Evolutionary conservation across 2,888 invertebrate genomes (phyloP), one percentile per base, ranked within the genome.

Genomic region (Noctua janthina): DNA sequence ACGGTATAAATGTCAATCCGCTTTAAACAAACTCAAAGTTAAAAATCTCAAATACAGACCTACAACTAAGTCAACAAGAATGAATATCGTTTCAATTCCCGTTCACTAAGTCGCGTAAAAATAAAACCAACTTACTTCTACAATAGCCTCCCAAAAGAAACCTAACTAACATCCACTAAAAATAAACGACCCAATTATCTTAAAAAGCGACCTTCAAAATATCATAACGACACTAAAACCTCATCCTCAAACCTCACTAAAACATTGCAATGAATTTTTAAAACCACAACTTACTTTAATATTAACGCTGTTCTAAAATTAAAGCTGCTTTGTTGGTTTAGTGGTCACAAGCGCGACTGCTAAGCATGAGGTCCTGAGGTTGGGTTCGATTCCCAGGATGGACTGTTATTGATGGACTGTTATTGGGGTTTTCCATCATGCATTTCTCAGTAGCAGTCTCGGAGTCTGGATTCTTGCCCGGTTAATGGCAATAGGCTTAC

Each of bases 291-390:
- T 82, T 73, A 56, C 49, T 83, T 76, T 10, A 77, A 73, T 82
- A 82, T 74, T 78, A 68, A 78, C n/a, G 29, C 15, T 29, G 56
- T 54, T 29, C 62, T 67, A 71, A 76, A 81, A 81, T 84, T 78
- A 72, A 68, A 46, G n/a, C 17, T 35, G 17, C 10, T 1, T 23
- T 1, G n/a, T 68, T n/a, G n/a, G 7, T 4, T 1, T 20, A 64
- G 35, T 29, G 17, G 7, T 3, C 64, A 8, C 17, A 35, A 35
- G 17, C 35, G 23, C 0, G 39, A 39, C 23, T 39, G 0, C 20
- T 39, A 5, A 62, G 6, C 59, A n/a, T 62, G 6, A 13, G n/a
- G 29, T 29, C 6, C 7, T 62, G 29, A 29, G 29, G 29, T 29
- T 29, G 15, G 7, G 1, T 62, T 29, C 3, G 2, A 29, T 17